Evolutionary conservation across 1,140 invertebrate genomes (phyloP).

Genomic region (Dryas iulia): DNA sequence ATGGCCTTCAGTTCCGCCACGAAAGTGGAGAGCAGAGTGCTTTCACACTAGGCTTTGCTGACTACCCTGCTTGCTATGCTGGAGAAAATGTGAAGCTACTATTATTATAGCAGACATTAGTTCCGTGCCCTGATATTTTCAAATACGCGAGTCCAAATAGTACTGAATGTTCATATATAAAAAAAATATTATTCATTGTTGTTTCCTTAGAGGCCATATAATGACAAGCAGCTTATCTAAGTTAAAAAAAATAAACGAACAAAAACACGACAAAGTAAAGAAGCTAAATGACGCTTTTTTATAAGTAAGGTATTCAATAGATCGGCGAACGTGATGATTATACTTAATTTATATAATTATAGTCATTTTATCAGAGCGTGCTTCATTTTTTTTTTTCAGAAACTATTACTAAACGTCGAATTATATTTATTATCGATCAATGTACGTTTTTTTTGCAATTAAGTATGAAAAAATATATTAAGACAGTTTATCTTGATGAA

Average conservation of each 20-base stretch:
- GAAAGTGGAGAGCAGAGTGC: too few relatives aligned
- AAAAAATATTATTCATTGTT: too few relatives aligned
- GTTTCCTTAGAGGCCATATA: too few relatives aligned
- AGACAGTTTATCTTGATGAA: background rate
- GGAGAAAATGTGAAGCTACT: too few relatives aligned
- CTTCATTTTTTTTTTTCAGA: background rate
- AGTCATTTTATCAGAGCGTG: background rate
- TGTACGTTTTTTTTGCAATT: background rate
- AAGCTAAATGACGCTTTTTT: background rate
- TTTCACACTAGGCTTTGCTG: too few relatives aligned
- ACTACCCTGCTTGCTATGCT: too few relatives aligned
- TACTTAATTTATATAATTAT: conserved; percentile 1
- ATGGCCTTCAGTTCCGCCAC: too few relatives aligned
- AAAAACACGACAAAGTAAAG: background rate
- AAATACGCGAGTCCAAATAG: too few relatives aligned
- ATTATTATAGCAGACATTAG: too few relatives aligned
- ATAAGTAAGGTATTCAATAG: background rate
- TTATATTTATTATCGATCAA: background rate
- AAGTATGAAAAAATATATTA: background rate
- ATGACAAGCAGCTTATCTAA: too few relatives aligned
- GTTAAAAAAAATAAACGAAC: background rate
- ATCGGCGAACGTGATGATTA: background rate
- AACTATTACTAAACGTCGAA: background rate
- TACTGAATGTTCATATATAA: too few relatives aligned
- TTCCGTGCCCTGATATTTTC: too few relatives aligned